phyloP scores from a whole-genome alignment of 2,888 invertebrate species.

The Ornithoptera alexandrae region DNA sequence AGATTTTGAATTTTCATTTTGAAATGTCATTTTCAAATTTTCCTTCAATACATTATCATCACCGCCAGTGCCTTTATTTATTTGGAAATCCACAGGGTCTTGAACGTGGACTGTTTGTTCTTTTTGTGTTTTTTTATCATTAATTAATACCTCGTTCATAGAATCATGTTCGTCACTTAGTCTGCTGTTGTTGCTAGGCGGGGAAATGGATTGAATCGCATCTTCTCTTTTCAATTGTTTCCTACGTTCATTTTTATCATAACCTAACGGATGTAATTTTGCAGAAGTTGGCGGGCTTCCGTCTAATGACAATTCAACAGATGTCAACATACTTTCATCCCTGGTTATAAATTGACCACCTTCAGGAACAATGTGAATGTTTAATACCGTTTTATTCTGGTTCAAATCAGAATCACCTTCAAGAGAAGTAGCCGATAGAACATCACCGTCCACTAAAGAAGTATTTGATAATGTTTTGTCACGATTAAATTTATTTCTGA shows the following conservation, averaged over 20 bases:
- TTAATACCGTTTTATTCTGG: constrained; percentile 65
- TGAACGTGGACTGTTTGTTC: constrained; percentile 15
- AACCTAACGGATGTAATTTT: constrained; percentile 67
- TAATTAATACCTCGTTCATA: constrained; percentile 36
- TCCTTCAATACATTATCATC: neutral
- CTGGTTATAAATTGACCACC: constrained; percentile 61
- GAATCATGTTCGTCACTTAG: constrained; percentile 71
- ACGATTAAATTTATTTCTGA: constrained; percentile 74
- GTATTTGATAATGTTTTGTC: constrained; percentile 64
- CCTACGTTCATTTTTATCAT: constrained; percentile 66
- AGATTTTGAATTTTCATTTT: neutral
- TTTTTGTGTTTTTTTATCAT: constrained; percentile 33
- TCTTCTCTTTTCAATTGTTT: constrained; percentile 75
- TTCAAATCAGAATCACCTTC: constrained; percentile 58
- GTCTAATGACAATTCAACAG: constrained; percentile 68
- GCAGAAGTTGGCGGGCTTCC: constrained; percentile 65
- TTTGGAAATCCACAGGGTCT: constrained; percentile 9
- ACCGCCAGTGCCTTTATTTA: neutral
- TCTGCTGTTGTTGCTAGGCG: constrained; percentile 72
- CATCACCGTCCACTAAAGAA: constrained; percentile 63
- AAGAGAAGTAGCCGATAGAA: constrained; percentile 50
- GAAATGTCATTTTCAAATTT: neutral
- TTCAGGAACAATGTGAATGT: constrained; percentile 72
- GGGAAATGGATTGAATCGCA: constrained; percentile 74
- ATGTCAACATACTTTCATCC: constrained; percentile 68